Evolutionary conservation across 2,888 invertebrate genomes (phyloP), one percentile per base, ranked within the genome.

Genomic region (Lymantria dispar): DNA sequence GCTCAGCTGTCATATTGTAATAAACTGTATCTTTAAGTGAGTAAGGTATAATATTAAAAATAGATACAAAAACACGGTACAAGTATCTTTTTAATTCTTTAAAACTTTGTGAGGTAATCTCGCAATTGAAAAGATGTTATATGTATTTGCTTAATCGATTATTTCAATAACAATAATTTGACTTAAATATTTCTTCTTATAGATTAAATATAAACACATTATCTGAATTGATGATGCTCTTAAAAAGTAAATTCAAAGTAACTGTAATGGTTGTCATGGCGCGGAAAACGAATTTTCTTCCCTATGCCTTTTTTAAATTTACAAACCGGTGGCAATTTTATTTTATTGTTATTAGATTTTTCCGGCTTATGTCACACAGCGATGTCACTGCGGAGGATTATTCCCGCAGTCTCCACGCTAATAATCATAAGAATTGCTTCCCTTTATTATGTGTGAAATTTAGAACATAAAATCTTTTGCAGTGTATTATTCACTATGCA

Each of bases 291-390:
- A 88, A 87, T 86, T 87, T 84, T 80, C 84, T 83, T 84, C 86
- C 88, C 87, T 83, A 74, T 85, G 78, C 83, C 72, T 87, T 87
- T 85, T 88, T 85, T 84, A 84, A 89, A 90, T 87, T 87, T 87
- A 87, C 89, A 90, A 89, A 90, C 86, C 84, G 83, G 78, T 76
- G 70, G 89, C 91, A 91, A 91, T 91, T 90, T 85, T 88, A 87
- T 90, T 91, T 91, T 91, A 91, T 90, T 91, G 91, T 90, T 90
- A 91, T 91, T 88, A 90, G 88, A 90, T 88, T 91, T 89, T 91
- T 88, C 87, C 87, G 87, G 90, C 80, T 91, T 89, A 89, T 86
- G 91, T 91, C 91, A 89, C 87, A 82, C 83, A 73, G 79, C 78
- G 75, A 74, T 80, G 88, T 85, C 85, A 83, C 83, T 74, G 85